Evolutionary conservation across 2,888 invertebrate species (phyloP), one percentile per base, ranked within the genome.

Genomic region (Axea sp.): DNA sequence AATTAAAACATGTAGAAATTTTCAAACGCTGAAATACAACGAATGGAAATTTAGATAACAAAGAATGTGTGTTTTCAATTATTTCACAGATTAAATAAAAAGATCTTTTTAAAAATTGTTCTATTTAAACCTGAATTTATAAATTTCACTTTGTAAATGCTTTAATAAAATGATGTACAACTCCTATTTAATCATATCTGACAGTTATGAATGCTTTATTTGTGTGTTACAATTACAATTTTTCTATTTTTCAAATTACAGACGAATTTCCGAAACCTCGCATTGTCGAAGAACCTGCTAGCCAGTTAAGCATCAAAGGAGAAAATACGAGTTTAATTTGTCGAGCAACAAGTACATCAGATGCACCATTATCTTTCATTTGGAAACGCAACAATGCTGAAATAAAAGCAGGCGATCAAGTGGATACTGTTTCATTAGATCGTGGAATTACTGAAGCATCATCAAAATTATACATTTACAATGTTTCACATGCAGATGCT

Each of bases 321-420:
- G 92, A 92, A 69, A 94, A 96, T 81, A 92, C 96, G 3, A 94
- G 93, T 35, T 89, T 98, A 78, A 90, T 91, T 72, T 98, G 97
- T 87, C 92, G 92, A 74, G 96, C 96, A 1, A 93, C 93, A 74
- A 95, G 95, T 15, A 94, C 92, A 51, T 92, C 93, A 1, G 92
- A 93, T 33, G 91, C 92, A 71, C 92, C 92, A 35, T 92, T 96
- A 88, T 91, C 90, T 74, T 95, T 97, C 83, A 90, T 92, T 75
- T 98, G 98, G 98, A 94, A 93, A 82, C 95, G 95, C 83, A 95
- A 97, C 84, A 95, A 96, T 88, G 90, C 90, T 31, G 91, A 92
- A 81, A 82, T 92, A 12, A 77, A 83, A 12, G 84, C 86, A 31
- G 80, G 86, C 26, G 35, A 82, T 87, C 72, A 88, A 84, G 89